Conservation (phyloP, 2,797 vertebrate species). For the Poeciliopsis paucimaculata region DNA sequence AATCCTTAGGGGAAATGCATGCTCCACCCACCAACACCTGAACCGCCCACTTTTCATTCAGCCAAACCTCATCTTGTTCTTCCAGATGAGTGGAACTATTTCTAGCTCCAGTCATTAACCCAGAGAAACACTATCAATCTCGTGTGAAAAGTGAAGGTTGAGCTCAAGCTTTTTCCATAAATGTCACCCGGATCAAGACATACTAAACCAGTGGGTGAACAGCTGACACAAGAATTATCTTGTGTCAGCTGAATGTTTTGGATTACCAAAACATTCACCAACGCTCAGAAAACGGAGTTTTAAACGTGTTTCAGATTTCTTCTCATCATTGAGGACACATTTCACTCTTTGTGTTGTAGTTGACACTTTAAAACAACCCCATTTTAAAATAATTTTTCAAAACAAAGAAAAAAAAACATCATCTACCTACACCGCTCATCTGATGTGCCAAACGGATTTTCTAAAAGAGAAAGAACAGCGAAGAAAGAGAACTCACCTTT, state of each 20-base stretch:
- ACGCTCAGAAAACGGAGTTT: neutral
- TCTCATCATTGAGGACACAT: neutral
- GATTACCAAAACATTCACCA: neutral
- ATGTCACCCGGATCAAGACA: neutral
- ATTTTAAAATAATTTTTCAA: neutral
- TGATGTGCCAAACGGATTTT: neutral
- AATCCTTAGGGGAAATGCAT: too few species aligned
- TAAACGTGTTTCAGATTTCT: neutral
- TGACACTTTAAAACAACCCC: neutral
- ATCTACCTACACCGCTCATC: neutral
- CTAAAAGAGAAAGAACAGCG: neutral
- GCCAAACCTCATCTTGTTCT: neutral
- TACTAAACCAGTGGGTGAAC: neutral
- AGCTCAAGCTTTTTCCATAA: neutral
- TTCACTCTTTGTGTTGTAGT: neutral
- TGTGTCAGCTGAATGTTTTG: too few species aligned
- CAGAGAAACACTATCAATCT: neutral
- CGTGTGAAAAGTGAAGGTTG: neutral
- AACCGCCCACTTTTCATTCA: neutral
- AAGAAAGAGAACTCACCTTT: constrained; percentile 31
- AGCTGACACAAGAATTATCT: neutral
- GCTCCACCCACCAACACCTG: neutral
- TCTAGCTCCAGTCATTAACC: neutral
- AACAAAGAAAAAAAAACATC: neutral
- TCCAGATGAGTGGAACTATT: neutral